phyloP scores from a whole-genome alignment of 2,888 invertebrate species.

The Crocallis elinguaria region DNA sequence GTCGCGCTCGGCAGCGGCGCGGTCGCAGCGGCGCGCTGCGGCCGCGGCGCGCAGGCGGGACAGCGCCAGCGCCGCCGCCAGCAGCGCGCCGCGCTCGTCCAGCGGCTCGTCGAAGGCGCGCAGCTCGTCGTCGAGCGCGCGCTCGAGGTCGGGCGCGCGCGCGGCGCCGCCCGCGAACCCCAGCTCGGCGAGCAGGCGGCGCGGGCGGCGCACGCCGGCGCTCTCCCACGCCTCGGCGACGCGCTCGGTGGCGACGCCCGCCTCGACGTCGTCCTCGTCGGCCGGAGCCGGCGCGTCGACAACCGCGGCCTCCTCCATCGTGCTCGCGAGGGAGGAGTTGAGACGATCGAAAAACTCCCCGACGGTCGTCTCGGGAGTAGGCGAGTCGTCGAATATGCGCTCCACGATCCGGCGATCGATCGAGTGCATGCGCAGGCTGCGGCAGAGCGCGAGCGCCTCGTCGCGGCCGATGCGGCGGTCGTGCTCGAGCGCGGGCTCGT shows the following conservation, averaged over 20 bases:
- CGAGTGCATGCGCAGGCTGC: slow-evolving; percentile 66
- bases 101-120: slow-evolving; percentile 47
- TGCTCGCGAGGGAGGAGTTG: slow-evolving; percentile 63
- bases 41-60: slow-evolving; percentile 89
- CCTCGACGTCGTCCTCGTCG: slow-evolving; percentile 48
- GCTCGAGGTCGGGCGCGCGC: slow-evolving; percentile 86
- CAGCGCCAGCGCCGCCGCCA: slow-evolving; percentile 87
- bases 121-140: slow-evolving; percentile 88
- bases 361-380: slow-evolving; percentile 63
- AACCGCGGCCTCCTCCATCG: slow-evolving; percentile 55
- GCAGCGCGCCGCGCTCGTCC: slow-evolving; percentile 61
- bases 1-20: slow-evolving; percentile 90
- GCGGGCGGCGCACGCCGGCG: slow-evolving; percentile 87
- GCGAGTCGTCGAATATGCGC: slow-evolving; percentile 62
- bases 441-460: slow-evolving; percentile 69
- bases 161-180: slow-evolving; percentile 86
- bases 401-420: slow-evolving; percentile 65
- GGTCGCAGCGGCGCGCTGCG: slow-evolving; percentile 88
- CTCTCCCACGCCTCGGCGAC: slow-evolving; percentile 90
- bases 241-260: slow-evolving; percentile 71
- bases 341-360: slow-evolving; percentile 76
- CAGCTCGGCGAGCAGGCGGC: slow-evolving; percentile 87
- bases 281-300: slow-evolving; percentile 46
- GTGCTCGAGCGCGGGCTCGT: slow-evolving; percentile 56
- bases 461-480: slow-evolving; percentile 63